Conservation (phyloP, 2,113 vertebrate species). For the Dissostichus mawsoni region DNA sequence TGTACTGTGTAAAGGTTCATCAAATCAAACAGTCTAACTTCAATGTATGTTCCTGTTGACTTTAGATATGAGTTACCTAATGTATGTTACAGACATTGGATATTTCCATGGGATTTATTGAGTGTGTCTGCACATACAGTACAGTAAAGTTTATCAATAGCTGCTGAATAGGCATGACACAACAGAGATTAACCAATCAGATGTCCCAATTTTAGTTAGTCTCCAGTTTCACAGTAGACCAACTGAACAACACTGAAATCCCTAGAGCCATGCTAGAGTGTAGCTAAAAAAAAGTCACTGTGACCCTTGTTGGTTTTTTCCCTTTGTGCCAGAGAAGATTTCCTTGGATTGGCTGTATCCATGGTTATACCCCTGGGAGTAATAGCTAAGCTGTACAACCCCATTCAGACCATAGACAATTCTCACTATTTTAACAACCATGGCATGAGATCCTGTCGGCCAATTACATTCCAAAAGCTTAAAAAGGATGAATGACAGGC, state of each 20-base stretch:
- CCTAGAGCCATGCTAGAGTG: background rate
- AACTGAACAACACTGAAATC: background rate
- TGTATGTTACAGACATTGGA: constrained; percentile 15
- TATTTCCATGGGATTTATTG: constrained; percentile 38
- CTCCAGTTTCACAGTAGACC: constrained; percentile 40
- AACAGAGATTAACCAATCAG: constrained; percentile 36
- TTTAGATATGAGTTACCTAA: constrained; percentile 51
- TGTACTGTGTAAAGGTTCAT: constrained; percentile 15
- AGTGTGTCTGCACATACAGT: constrained; percentile 26
- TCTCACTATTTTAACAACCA: constrained; percentile 39
- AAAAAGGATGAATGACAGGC: constrained; percentile 44
- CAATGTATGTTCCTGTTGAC: constrained; percentile 30
- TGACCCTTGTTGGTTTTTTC: constrained; percentile 5
- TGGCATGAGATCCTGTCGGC: constrained; percentile 22
- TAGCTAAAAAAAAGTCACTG: constrained; percentile 16
- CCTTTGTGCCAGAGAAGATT: constrained; percentile 27
- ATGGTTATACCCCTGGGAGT: constrained; percentile 35
- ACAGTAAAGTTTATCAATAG: constrained; percentile 48
- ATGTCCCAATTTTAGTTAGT: constrained; percentile 47
- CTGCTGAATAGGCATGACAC: constrained; percentile 46
- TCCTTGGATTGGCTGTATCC: constrained; percentile 42
- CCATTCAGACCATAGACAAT: constrained; percentile 35
- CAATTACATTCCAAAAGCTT: constrained; percentile 41
- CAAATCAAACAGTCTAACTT: background rate
- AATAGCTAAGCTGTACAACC: constrained; percentile 15